Evolutionary conservation across 2,113 vertebrate species (phyloP).

Genomic region (Leucopsar rothschildi): DNA sequence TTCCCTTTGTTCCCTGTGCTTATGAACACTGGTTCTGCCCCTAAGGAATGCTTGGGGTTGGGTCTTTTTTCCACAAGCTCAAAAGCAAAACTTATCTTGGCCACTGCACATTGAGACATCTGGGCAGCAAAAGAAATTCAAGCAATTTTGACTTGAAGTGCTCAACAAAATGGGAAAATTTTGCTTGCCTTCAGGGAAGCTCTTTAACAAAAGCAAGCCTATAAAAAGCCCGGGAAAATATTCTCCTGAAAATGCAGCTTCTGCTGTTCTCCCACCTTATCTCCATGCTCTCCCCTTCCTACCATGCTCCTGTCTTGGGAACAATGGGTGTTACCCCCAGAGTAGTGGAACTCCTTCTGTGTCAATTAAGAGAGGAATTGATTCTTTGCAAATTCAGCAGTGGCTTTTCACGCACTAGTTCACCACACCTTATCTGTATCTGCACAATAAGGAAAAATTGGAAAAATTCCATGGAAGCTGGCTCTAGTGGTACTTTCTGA

Average conservation of each 20-base stretch:
- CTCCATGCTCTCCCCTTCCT: background rate
- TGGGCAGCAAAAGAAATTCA: slow-evolving; percentile 23
- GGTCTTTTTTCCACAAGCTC: background rate
- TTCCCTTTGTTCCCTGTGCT: background rate
- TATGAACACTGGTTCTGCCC: background rate
- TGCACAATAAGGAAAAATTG: background rate
- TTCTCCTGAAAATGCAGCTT: background rate
- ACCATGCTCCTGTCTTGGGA: background rate
- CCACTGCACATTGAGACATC: background rate
- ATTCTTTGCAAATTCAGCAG: background rate
- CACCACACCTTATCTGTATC: background rate
- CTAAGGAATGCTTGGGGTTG: background rate
- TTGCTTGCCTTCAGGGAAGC: slow-evolving; percentile 33
- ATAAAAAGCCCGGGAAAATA: background rate
- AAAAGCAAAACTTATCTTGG: slow-evolving; percentile 19
- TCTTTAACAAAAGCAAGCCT: background rate
- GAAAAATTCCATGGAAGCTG: background rate
- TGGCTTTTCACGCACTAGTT: background rate
- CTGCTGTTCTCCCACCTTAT: background rate
- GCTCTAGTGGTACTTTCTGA: background rate
- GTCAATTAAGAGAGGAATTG: background rate
- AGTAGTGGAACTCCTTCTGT: background rate
- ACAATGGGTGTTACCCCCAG: background rate
- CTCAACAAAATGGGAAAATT: slow-evolving; percentile 14
- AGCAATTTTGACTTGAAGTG: background rate